These are phyloP conservation scores for Phocides pigmalion DNA, from an alignment of 1,140 invertebrate species.

Conservation along the genomic window DNA sequence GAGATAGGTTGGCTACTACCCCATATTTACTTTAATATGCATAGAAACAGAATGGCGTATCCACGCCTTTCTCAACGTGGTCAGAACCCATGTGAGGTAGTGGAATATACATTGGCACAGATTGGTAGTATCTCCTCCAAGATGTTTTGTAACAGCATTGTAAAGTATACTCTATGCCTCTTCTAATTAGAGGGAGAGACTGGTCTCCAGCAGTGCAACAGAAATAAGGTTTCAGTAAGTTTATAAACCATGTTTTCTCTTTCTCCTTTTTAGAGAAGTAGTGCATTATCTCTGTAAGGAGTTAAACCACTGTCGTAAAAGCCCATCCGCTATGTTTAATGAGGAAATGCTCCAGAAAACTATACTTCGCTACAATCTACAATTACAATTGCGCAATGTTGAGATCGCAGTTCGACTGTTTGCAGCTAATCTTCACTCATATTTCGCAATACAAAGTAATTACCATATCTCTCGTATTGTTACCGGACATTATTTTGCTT, in stretches of 20 bases:
- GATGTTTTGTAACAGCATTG: no score
- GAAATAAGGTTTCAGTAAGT: no score
- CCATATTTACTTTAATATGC: no score
- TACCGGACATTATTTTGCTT: background rate
- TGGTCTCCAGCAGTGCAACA: no score
- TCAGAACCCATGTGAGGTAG: no score
- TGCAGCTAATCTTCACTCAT: conserved; percentile 14
- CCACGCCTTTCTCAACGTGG: no score
- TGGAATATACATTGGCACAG: no score
- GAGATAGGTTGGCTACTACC: no score
- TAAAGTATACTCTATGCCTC: no score
- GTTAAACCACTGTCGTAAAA: conserved; percentile 51
- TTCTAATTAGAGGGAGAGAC: no score
- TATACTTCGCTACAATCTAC: conserved; percentile 45
- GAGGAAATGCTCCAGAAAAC: conserved; percentile 78
- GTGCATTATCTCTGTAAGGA: conserved; percentile 40
- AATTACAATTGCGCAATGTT: conserved; percentile 69
- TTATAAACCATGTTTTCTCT: conserved; percentile 4
- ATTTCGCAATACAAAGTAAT: conserved; percentile 14
- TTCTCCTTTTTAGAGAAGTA: conserved; percentile 25
- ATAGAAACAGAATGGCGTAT: no score
- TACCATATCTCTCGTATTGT: conserved; percentile 1
- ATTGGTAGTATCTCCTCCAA: no score
- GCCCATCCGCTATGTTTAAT: conserved; percentile 64
- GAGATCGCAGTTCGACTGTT: conserved; percentile 22